phyloP scores from a whole-genome alignment of 2,888 invertebrate species.

The Drosophila pseudotakahashii region DNA sequence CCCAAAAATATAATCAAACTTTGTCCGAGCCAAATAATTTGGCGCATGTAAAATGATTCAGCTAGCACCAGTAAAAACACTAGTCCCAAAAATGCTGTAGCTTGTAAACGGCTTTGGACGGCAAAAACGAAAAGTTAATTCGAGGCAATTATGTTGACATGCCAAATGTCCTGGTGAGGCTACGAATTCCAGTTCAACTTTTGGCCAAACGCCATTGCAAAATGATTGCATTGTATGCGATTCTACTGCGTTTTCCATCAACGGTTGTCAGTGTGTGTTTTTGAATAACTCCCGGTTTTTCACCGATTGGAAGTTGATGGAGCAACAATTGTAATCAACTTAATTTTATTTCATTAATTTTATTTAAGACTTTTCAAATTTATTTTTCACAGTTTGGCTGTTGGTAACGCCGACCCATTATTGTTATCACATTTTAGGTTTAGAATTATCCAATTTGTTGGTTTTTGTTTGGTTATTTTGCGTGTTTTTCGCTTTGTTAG shows the following conservation, averaged over 20 bases:
- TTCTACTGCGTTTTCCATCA: not conserved
- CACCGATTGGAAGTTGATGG: not conserved
- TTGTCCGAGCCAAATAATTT: slow-evolving; percentile 64
- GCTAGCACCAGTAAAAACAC: slow-evolving; percentile 13
- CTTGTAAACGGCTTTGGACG: slow-evolving; percentile 17
- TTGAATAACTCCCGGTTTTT: not conserved
- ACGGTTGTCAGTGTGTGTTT: not conserved
- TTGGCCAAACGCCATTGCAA: not conserved
- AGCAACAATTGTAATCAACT: not conserved
- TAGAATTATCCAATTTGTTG: not conserved
- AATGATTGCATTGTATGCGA: not conserved
- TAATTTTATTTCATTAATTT: not conserved
- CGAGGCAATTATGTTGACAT: slow-evolving; percentile 77
- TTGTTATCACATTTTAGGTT: slow-evolving; percentile 15
- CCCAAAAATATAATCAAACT: slow-evolving; percentile 59
- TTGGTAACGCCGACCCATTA: not conserved
- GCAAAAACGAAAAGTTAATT: slow-evolving; percentile 71
- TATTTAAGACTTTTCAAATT: not conserved
- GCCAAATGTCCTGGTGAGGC: slow-evolving; percentile 64
- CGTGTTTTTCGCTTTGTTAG: slow-evolving; percentile 27
- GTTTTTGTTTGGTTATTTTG: not conserved
- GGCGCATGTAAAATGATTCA: slow-evolving; percentile 44
- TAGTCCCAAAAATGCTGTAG: slow-evolving; percentile 20
- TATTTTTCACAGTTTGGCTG: not conserved
- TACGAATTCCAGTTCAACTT: slow-evolving; percentile 7